Evolutionary conservation across 2,797 vertebrate species (phyloP).

Genomic region (Sarcophilus harrisii): DNA sequence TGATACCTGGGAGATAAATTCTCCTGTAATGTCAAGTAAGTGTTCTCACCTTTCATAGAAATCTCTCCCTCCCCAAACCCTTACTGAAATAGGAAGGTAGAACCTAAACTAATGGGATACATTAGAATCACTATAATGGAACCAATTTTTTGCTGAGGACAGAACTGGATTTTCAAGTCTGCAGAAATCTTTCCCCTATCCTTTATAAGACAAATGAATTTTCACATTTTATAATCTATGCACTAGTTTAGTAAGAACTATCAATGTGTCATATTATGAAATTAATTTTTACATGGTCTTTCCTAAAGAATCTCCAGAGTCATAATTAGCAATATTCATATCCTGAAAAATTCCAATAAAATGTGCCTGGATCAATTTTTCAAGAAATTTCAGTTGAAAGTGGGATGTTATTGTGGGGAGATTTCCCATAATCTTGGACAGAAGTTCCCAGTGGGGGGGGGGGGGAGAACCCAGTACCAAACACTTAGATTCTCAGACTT

Average conservation of each 20-base stretch:
- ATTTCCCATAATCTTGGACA: background rate
- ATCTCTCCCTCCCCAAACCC: slow-evolving; percentile 52
- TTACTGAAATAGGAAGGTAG: slow-evolving; percentile 51
- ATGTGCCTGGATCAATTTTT: background rate
- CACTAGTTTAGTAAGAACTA: background rate
- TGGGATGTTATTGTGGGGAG: background rate
- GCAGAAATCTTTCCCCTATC: slow-evolving; percentile 58
- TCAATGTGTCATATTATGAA: background rate
- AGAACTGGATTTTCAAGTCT: slow-evolving; percentile 67
- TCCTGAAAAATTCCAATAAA: background rate
- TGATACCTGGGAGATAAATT: slow-evolving; percentile 61
- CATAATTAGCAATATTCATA: background rate
- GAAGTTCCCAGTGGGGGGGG: background rate
- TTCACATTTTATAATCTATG: background rate
- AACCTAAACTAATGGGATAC: slow-evolving; percentile 68
- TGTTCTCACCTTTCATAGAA: slow-evolving; percentile 72
- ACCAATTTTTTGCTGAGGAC: slow-evolving; percentile 61
- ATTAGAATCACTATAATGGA: slow-evolving; percentile 71
- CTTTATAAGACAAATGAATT: slow-evolving; percentile 21
- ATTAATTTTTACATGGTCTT: background rate
- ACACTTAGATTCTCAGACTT: background rate
- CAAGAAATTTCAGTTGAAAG: background rate
- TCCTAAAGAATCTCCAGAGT: background rate
- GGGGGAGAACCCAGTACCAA: background rate
- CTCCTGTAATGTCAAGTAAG: slow-evolving; percentile 56